Evolutionary conservation across 2,797 vertebrate species (phyloP).

Genomic region (Tadarida brasiliensis): DNA sequence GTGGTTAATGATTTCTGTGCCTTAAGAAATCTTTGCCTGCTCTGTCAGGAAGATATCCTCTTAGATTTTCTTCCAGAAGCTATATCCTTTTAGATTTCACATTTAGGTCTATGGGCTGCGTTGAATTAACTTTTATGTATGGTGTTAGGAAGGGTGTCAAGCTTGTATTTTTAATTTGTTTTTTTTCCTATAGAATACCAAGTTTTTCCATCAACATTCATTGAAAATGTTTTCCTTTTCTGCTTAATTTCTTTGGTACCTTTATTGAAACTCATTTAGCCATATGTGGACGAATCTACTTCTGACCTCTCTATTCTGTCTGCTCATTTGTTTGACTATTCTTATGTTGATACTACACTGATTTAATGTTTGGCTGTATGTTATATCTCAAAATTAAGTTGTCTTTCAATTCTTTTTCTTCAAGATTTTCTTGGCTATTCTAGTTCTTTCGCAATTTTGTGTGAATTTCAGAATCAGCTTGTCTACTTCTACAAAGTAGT

Average conservation of each 20-base stretch:
- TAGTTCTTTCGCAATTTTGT: slow-evolving; percentile 33
- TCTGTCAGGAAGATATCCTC: background rate
- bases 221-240: background rate
- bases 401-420: background rate
- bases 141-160: background rate
- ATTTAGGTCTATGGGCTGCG: background rate
- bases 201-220: background rate
- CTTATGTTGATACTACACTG: background rate
- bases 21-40: background rate
- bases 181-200: background rate
- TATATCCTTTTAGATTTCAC: background rate
- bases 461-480: slow-evolving; percentile 52
- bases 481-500: background rate
- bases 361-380: background rate
- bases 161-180: background rate
- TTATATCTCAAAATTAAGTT: slow-evolving; percentile 56
- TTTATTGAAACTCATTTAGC: background rate
- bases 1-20: background rate
- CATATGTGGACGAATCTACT: no score
- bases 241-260: background rate
- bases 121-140: background rate
- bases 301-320: background rate
- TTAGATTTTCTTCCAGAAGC: background rate
- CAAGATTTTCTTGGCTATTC: slow-evolving; percentile 45
- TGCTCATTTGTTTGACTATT: background rate